phyloP scores from a whole-genome alignment of 23 tunicate genomes.

The Ciona savignyi region DNA sequence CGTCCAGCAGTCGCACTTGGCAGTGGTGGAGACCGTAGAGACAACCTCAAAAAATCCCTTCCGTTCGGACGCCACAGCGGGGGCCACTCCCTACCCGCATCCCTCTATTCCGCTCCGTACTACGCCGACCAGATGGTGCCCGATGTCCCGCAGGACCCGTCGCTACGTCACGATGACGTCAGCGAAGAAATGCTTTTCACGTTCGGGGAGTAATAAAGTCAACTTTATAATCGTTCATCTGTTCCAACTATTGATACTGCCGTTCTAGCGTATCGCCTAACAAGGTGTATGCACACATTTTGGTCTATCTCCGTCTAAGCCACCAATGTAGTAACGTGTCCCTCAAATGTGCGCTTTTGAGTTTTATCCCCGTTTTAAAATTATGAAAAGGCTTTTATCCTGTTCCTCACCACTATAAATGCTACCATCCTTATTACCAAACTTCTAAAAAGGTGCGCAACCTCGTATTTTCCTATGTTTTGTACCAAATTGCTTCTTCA shows the following conservation, averaged over 20 bases:
- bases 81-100: constrained; percentile 40
- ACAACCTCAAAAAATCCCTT: constrained; percentile 1
- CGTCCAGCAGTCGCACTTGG: constrained; percentile 38
- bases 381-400: no score
- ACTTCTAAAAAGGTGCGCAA: no score
- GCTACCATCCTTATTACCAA: no score
- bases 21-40: constrained; percentile 50
- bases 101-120: constrained; percentile 20
- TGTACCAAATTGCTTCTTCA: no score
- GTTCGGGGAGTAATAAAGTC: constrained; percentile 12
- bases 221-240: neutral
- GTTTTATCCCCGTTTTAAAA: no score
- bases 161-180: neutral
- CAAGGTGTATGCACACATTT: no score
- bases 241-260: neutral
- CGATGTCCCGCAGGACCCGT: constrained; percentile 6
- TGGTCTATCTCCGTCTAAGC: no score
- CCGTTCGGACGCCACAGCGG: constrained; percentile 38
- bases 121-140: constrained; percentile 55
- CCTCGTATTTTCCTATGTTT: no score
- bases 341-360: no score
- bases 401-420: no score
- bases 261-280: neutral
- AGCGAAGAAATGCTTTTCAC: constrained; percentile 4
- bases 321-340: no score